Base-by-base conservation (phyloP, 2,113 vertebrate species). In the Phalacrocorax carbo region DNA sequence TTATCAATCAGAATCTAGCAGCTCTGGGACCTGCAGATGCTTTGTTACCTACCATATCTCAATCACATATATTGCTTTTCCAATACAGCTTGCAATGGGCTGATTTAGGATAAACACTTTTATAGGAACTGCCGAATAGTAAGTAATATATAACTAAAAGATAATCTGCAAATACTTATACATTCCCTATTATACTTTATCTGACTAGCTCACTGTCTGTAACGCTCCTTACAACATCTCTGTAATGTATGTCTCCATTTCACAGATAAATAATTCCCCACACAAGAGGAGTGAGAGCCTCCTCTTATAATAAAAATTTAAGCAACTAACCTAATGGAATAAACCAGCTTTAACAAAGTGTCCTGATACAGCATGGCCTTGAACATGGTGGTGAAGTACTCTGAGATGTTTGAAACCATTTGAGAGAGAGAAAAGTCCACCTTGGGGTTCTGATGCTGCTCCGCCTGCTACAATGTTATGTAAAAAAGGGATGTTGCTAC, bases 1-100 rank as follows among this genome's bases (percentile, higher is more conserved):
- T 98, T 97, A 96, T 97, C 97, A 88, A 86, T 96, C 93, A 96
- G 89, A 92, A 93, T 93, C 96, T 94, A 90, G 77, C 76, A 95
- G 93, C 89, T 93, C 62, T 38, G 16, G 81, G 93, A 81, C 58
- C 76, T 76, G 86, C n/a, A 81, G 51, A 3, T 87, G 71, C 65
- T 98, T 93, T 96, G 91, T 94, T 85, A 91, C 87, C 86, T 93
- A 86, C 86, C 88, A 17, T 94, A 96, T 86, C 92, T 98, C 97
- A 92, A 78, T 95, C 96, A 90, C 25, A 69, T 38, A 65, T 87
- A 97, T 83, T 97, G 91, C 96, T 96, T 97, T 97, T 96, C 86
- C 94, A 96, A 82, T 86, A 82, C 79, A 71, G 49, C 70, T 79
- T 84, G 73, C 73, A 84, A n/a, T 57, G 82, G 70, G 64, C 52